Percentiles rank a stretch among this genome's conserved stretches.
phyloP scores from a whole-genome alignment of 37 sponge, comb jelly and placozoan species.

The Theonella swinhoei region DNA sequence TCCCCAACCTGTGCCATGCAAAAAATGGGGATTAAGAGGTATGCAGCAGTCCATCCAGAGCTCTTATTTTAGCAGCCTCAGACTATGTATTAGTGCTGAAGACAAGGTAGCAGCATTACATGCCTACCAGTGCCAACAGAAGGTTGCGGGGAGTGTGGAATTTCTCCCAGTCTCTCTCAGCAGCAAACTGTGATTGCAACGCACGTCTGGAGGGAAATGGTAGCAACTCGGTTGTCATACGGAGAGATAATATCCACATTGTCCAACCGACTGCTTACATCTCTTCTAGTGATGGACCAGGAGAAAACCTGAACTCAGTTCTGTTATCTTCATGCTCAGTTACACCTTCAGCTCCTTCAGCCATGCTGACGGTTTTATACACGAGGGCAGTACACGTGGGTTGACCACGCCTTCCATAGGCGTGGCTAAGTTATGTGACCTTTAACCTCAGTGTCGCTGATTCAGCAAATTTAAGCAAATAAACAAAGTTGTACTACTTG shows the following conservation, averaged over 20 bases:
- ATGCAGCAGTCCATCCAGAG: no score
- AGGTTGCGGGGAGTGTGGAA: conserved; percentile 72
- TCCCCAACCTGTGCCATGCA: conserved; percentile 80
- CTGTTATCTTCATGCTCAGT: neutral
- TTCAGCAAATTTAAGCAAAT: neutral
- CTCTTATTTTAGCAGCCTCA: no score
- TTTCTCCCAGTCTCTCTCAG: conserved; percentile 70
- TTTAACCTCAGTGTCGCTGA: neutral
- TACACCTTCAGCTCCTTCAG: neutral
- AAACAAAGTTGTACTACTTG: no score
- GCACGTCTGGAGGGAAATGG: conserved; percentile 34
- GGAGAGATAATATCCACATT: no score
- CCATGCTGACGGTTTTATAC: neutral
- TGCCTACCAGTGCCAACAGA: conserved; percentile 65
- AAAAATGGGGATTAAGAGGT: neutral
- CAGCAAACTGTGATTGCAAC: conserved; percentile 60
- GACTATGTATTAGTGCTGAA: neutral
- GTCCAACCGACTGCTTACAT: no score
- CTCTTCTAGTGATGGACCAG: conserved; percentile 17
- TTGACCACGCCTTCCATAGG: neutral
- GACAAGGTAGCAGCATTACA: neutral
- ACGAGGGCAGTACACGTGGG: neutral
- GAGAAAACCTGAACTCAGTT: conserved; percentile 12
- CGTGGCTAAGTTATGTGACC: no score
- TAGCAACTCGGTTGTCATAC: neutral